Evolutionary conservation across 2,113 vertebrate genomes (phyloP).

Genomic region (Lepisosteus osseus): DNA sequence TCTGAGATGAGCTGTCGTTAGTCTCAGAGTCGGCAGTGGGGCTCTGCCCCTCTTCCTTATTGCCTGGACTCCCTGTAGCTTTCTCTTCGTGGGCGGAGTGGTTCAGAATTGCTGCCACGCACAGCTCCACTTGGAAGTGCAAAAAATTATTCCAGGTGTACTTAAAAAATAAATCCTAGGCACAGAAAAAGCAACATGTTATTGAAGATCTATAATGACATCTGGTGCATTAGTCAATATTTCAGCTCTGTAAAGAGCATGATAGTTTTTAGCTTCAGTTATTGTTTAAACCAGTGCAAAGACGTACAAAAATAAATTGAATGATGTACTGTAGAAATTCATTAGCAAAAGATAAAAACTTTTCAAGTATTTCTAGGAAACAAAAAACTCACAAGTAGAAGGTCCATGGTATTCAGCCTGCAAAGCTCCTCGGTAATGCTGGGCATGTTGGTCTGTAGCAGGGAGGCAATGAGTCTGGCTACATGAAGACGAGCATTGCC

Average conservation of each 20-base stretch:
- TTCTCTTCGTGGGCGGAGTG: constrained; percentile 69
- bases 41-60: constrained; percentile 43
- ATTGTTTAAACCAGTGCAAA: too few species aligned
- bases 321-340: too few species aligned
- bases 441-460: constrained; percentile 82
- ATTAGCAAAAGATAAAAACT: too few species aligned
- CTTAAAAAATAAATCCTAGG: constrained; percentile 94
- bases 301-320: too few species aligned
- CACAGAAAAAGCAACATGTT: neutral
- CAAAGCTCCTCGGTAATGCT: constrained; percentile 89
- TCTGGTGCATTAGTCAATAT: too few species aligned
- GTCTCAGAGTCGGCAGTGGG: constrained; percentile 26
- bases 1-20: constrained; percentile 49
- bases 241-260: too few species aligned
- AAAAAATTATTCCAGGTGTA: constrained; percentile 98
- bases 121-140: constrained; percentile 97
- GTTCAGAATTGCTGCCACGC: constrained; percentile 84
- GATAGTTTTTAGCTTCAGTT: too few species aligned
- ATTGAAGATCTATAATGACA: too few species aligned
- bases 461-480: constrained; percentile 83
- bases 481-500: constrained; percentile 89
- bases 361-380: too few species aligned
- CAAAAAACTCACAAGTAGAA: constrained; percentile 78
- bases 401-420: constrained; percentile 81
- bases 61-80: constrained; percentile 2